Evolutionary conservation across 53 echinoderm and acorn worm genomes (phyloP), one percentile per base, ranked within the genome.

Genomic region (Mesocentrotus franciscanus): DNA sequence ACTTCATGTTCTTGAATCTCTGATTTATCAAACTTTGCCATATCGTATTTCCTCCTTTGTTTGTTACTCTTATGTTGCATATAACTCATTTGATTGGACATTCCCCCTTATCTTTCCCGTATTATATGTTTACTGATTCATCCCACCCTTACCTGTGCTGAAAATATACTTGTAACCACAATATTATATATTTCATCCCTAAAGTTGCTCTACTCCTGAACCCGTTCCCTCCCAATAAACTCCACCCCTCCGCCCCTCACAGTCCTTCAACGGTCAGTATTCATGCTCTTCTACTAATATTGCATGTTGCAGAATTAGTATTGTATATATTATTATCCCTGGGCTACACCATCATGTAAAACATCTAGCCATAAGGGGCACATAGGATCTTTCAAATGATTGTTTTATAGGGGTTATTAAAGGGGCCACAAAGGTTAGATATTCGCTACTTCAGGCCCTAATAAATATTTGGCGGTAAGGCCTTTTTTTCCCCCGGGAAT

Each of bases 191-290:
- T 87, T 84, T 49, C 33, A 22, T 42, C 84, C 74, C 34, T 39
- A 90, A 90, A 91, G 91, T 91, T 91, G 91, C 24, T 91, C 91
- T 12, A 91, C 91, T 12, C 95, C 95, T n/a, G 87, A 94, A 30
- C 95, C 95, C 8, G 56, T 94, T 10, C 85, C 87, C 36, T 94
- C 95, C 95, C 95, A 42, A 59, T 85, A 85, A 94, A n/a, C 56
- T 16, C 87, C 49, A 85, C 89, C 87, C 94, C 94, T 39, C 94
- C 94, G 0, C 81, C 92, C 78, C 93, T 93, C 8, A 9, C 95
- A 49, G 85, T 85, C 24, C 95, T 85, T 12, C 95, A 94, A 64
- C 95, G 87, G 85, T 94, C 56, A 85, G 87, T 94, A 85, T 85
- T 61, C 58, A 58, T 26, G n/a, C 84, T 87, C 29, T 27, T 84